These are phyloP conservation scores for Hyppa rectilinea DNA, from an alignment of 2,888 invertebrate genomes.

Conservation along the genomic window DNA sequence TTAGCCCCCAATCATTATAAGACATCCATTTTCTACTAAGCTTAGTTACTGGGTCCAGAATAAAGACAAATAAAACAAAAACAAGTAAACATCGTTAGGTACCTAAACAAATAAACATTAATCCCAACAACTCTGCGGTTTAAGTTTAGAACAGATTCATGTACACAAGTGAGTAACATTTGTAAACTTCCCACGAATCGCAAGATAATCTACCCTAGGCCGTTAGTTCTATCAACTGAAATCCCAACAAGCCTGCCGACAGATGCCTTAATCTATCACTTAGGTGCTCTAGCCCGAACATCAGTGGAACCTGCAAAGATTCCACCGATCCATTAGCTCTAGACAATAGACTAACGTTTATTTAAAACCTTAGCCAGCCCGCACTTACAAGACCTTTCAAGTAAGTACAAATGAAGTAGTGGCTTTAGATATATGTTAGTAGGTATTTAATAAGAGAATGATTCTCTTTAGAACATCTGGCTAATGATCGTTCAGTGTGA, in stretches of 20 bases:
- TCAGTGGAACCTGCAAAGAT: constrained; percentile 10
- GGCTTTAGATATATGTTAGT: not conserved
- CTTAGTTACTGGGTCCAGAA: not conserved
- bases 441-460: not conserved
- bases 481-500: not conserved
- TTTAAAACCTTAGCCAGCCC: not conserved
- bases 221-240: constrained; percentile 4
- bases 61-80: not conserved
- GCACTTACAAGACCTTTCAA: not conserved
- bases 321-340: constrained; percentile 39
- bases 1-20: too few relatives aligned
- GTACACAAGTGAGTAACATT: not conserved
- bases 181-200: not conserved
- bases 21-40: not conserved
- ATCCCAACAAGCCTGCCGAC: constrained; percentile 26
- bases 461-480: not conserved
- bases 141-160: not conserved
- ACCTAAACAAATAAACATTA: not conserved
- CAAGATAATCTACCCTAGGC: constrained; percentile 6
- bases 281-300: constrained; percentile 13
- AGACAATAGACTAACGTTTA: constrained; percentile 33
- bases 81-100: not conserved
- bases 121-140: not conserved
- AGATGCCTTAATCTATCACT: constrained; percentile 30
- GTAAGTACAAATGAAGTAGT: constrained; percentile 16